phyloP scores from a whole-genome alignment of 1,140 invertebrate species.

The Neodiprion virginianus region DNA sequence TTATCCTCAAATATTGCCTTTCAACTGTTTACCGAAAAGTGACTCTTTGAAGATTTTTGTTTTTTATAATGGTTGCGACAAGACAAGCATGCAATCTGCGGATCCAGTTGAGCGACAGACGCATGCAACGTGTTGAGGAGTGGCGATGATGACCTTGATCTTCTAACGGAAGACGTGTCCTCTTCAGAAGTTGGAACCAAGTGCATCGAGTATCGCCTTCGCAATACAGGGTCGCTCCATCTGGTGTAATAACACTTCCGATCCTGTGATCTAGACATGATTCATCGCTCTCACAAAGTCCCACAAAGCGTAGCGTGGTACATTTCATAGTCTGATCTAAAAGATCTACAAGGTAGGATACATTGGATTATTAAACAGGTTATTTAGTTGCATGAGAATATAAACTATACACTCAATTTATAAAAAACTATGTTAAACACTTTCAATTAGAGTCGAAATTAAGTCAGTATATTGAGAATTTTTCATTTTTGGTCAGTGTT shows the following conservation, averaged over 20 bases:
- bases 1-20: constrained; percentile 16
- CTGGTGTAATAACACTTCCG: constrained; percentile 18
- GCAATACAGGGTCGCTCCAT: constrained; percentile 29
- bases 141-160: constrained; percentile 23
- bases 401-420: background rate
- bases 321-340: background rate
- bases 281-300: background rate
- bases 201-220: constrained; percentile 14
- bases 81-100: constrained; percentile 13
- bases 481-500: background rate
- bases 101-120: background rate
- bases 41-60: constrained; percentile 21
- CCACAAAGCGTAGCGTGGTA: background rate
- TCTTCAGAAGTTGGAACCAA: constrained; percentile 25
- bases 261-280: constrained; percentile 24
- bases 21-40: background rate
- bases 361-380: too few relatives aligned
- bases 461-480: background rate
- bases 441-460: background rate
- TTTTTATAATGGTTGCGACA: constrained; percentile 14
- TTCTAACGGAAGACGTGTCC: constrained; percentile 21
- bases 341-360: background rate
- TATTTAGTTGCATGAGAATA: background rate
- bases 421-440: background rate
- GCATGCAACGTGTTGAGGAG: constrained; percentile 11